Evolutionary conservation across 2,113 vertebrate genomes (phyloP).

Genomic region (Crocuta crocuta): DNA sequence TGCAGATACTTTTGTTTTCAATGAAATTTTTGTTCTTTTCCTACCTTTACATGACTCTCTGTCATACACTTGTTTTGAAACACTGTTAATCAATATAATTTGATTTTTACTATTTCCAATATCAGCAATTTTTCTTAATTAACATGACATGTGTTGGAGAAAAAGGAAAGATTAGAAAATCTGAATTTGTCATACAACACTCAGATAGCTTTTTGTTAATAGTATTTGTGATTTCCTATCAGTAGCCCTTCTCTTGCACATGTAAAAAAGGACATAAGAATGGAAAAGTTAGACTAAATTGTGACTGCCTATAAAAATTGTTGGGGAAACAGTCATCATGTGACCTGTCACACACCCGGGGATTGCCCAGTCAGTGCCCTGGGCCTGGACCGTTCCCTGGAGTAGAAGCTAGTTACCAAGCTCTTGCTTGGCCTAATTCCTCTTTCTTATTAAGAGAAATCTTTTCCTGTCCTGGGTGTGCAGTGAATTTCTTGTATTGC

Average conservation of each 20-base stretch:
- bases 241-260: background rate
- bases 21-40: conserved; percentile 64
- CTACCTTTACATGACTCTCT: conserved; percentile 45
- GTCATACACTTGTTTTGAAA: conserved; percentile 57
- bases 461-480: background rate
- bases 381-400: background rate
- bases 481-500: background rate
- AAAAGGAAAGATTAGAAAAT: background rate
- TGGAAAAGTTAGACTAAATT: conserved; percentile 55
- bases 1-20: conserved; percentile 62
- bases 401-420: background rate
- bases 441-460: background rate
- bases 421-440: background rate
- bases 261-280: conserved; percentile 55
- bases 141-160: background rate
- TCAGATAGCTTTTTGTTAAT: conserved; percentile 34
- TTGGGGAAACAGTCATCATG: background rate
- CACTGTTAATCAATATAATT: conserved; percentile 27
- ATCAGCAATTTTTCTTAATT: conserved; percentile 60
- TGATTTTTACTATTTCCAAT: conserved; percentile 47
- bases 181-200: conserved; percentile 19
- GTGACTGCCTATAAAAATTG: background rate
- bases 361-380: background rate
- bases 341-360: too few species aligned
- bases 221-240: conserved; percentile 50